Evolutionary conservation across 2,113 vertebrate species (phyloP).

Genomic region (Zosterops borbonicus): DNA sequence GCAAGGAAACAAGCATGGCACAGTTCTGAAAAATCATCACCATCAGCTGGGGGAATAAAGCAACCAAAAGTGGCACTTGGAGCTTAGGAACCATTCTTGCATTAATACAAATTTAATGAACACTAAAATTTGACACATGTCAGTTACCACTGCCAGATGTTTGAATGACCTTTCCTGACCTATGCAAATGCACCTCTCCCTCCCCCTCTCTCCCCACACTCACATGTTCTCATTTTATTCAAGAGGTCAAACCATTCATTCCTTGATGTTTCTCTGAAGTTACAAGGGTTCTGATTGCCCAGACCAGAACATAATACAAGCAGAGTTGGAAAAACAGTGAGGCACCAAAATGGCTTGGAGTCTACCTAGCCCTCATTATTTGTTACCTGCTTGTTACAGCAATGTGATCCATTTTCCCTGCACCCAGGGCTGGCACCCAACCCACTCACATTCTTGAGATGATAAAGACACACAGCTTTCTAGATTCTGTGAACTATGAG

Average conservation of each 20-base stretch:
- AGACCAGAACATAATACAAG: neutral
- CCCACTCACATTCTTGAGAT: neutral
- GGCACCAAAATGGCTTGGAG: neutral
- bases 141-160: slow-evolving; percentile 75
- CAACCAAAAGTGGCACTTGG: slow-evolving; percentile 53
- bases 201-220: neutral
- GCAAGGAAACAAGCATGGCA: slow-evolving; percentile 79
- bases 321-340: neutral
- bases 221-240: slow-evolving; percentile 47
- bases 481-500: neutral
- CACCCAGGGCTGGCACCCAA: neutral
- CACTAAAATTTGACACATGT: slow-evolving; percentile 68
- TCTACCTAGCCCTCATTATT: neutral
- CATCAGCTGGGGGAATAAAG: slow-evolving; percentile 17
- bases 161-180: slow-evolving; percentile 64
- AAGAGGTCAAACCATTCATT: neutral
- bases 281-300: neutral
- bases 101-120: slow-evolving; percentile 79
- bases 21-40: slow-evolving; percentile 64
- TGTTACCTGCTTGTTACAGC: neutral
- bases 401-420: neutral
- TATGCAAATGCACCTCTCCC: slow-evolving; percentile 54
- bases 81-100: slow-evolving; percentile 60
- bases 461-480: neutral
- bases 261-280: slow-evolving; percentile 16